Percentiles rank a stretch among this genome's conserved stretches.
Conservation (phyloP, 2,888 invertebrate species). For the Heliconius hortense region DNA sequence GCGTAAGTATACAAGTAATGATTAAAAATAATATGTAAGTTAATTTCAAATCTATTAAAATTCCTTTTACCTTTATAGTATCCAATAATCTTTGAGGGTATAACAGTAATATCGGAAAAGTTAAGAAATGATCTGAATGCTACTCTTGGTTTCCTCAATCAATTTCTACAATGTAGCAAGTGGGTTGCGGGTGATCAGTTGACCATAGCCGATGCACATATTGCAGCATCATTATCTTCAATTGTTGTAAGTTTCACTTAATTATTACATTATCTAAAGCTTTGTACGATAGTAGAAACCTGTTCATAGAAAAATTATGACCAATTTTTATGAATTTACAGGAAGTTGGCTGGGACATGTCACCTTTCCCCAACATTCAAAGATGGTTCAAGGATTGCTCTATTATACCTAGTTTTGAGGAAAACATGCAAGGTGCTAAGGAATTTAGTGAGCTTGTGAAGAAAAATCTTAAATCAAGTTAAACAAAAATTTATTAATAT, state of each 20-base stretch:
- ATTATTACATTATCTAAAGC: background rate
- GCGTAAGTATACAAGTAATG: conserved; percentile 67
- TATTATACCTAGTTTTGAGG: conserved; percentile 80
- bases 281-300: conserved; percentile 74
- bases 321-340: conserved; percentile 51
- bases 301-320: background rate
- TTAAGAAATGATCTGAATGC: conserved; percentile 80
- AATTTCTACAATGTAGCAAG: conserved; percentile 79
- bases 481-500: conserved; percentile 31
- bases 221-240: conserved; percentile 80
- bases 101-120: conserved; percentile 77
- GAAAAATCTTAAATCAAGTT: conserved; percentile 66
- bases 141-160: conserved; percentile 82
- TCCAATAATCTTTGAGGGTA: conserved; percentile 82
- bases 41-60: background rate
- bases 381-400: conserved; percentile 83
- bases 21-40: background rate
- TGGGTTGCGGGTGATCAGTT: conserved; percentile 84
- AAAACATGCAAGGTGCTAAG: conserved; percentile 83
- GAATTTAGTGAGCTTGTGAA: conserved; percentile 81
- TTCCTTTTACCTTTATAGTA: conserved; percentile 67
- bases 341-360: conserved; percentile 83
- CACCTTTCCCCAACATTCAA: conserved; percentile 79
- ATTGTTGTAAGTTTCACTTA: conserved; percentile 72
- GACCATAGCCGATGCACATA: conserved; percentile 85